A percentile compares a stretch with the other conserved stretches of the same genome.
These are phyloP conservation scores for Urocolius indicus DNA, from an alignment of 2,113 vertebrate genomes.

Conservation along the genomic window DNA sequence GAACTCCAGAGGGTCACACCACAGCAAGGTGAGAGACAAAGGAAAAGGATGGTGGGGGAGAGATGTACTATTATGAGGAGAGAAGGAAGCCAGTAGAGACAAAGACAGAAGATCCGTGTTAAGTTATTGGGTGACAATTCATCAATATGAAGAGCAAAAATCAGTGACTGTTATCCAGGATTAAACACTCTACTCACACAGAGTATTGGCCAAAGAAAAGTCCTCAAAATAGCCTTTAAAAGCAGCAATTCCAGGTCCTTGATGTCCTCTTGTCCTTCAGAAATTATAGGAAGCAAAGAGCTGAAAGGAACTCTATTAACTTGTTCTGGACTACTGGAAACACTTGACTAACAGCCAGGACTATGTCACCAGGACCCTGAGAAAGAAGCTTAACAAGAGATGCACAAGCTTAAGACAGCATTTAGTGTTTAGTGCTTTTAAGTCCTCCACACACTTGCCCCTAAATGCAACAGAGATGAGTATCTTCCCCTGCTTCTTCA, in stretches of 20 bases:
- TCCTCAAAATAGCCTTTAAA: background rate
- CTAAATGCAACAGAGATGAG: background rate
- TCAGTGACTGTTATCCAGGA: background rate
- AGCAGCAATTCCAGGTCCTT: background rate
- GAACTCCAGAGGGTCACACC: background rate
- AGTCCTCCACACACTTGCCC: background rate
- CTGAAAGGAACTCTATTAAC: background rate
- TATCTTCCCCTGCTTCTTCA: background rate
- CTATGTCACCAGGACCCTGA: background rate
- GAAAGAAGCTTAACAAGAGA: background rate
- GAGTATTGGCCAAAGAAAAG: background rate
- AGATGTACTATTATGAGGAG: background rate
- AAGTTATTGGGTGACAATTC: background rate
- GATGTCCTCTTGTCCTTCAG: background rate
- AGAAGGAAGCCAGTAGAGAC: background rate
- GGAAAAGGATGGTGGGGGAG: background rate
- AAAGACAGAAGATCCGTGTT: background rate
- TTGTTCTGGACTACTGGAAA: background rate
- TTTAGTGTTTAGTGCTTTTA: background rate
- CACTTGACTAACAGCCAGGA: background rate
- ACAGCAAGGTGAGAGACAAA: background rate
- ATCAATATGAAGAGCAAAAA: background rate
- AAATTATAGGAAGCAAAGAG: background rate
- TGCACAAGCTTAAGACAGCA: background rate
- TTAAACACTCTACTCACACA: background rate